These are phyloP conservation scores for Philotrypesis tridentata DNA, from an alignment of 1,140 invertebrate genomes.

Conservation along the genomic window DNA sequence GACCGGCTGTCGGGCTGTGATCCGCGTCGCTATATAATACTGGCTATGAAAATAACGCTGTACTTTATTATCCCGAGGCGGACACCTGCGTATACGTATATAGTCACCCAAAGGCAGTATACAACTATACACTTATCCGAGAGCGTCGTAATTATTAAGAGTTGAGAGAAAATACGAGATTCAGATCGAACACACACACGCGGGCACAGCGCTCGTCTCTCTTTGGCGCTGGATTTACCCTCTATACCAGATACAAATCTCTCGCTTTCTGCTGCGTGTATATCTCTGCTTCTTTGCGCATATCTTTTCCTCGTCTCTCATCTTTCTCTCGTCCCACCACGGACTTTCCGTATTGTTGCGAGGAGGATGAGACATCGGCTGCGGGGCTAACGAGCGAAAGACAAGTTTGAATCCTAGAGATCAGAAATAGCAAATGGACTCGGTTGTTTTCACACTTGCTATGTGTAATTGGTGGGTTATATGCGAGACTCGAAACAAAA, in stretches of 20 bases:
- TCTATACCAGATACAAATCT: no score
- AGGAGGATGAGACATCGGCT: no score
- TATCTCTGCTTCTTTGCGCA: not conserved
- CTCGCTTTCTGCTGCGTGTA: not conserved
- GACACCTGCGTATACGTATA: not conserved
- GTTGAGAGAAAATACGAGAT: slow-evolving; percentile 28
- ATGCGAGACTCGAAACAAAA: not conserved
- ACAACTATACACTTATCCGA: not conserved
- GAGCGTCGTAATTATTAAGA: slow-evolving; percentile 37
- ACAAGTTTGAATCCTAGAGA: not conserved
- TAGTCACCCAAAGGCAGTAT: no score
- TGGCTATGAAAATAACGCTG: slow-evolving; percentile 26
- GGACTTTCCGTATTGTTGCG: not conserved
- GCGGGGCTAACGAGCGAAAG: no score
- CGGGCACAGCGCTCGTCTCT: not conserved
- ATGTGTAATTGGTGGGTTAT: not conserved
- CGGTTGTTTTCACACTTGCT: not conserved
- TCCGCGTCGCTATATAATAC: no score
- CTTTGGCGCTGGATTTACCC: no score
- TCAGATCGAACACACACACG: slow-evolving; percentile 39
- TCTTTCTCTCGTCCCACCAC: not conserved
- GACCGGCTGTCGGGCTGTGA: not conserved
- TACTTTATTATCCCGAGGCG: slow-evolving; percentile 13
- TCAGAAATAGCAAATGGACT: not conserved
- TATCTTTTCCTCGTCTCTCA: not conserved